Conservation (phyloP, 2,797 vertebrate genomes). For the Melopsittacus undulatus region DNA sequence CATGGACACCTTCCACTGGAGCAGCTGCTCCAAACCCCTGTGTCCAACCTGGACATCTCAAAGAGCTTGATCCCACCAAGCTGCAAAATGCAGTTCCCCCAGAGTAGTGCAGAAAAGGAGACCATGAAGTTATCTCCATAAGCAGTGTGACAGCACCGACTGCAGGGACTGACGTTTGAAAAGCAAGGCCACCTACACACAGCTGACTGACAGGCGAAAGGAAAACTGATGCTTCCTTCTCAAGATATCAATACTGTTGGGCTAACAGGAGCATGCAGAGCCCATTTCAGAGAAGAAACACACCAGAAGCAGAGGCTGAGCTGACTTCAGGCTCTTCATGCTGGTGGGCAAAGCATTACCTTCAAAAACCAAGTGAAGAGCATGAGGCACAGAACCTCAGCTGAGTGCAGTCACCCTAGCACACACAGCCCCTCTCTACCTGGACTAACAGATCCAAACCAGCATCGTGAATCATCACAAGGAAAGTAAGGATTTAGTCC, state of each 20-base stretch:
- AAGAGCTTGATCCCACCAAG: not conserved
- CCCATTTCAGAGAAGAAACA: not conserved
- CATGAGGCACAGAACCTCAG: not conserved
- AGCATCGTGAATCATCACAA: not conserved
- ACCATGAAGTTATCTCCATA: not conserved
- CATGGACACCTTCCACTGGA: not conserved
- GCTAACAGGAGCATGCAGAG: not conserved
- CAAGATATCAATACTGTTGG: slow-evolving; percentile 3
- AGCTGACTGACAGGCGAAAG: slow-evolving; percentile 32
- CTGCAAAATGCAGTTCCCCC: not conserved
- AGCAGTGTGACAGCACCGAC: not conserved
- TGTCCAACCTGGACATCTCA: not conserved
- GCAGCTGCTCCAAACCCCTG: not conserved
- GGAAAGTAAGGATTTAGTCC: not conserved
- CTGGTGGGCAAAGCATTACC: not conserved
- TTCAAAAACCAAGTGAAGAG: not conserved
- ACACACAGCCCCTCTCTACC: not conserved
- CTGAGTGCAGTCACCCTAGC: too few species aligned
- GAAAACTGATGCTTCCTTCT: slow-evolving; percentile 4
- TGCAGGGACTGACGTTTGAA: slow-evolving; percentile 9
- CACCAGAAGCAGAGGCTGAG: not conserved
- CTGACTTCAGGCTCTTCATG: not conserved
- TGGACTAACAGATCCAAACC: not conserved
- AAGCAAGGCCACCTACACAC: not conserved
- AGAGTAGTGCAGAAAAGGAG: not conserved